Base-by-base conservation (phyloP, 2,888 invertebrate genomes). In the Spodoptera picta region DNA sequence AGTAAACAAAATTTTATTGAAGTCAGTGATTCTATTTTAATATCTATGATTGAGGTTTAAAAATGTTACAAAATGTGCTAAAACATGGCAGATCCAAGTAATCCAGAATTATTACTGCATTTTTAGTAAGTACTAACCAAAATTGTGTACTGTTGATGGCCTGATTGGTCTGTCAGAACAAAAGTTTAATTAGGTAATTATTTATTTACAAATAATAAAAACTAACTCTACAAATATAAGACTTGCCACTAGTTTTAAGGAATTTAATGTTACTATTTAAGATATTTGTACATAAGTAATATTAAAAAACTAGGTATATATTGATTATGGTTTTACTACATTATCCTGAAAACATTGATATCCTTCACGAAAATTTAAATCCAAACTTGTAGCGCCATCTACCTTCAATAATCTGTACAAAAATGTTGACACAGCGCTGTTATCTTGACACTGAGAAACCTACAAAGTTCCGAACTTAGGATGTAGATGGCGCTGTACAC, bases 401-500 rank as follows among this genome's bases (percentile, higher is more conserved):
- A 4, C 60, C 27, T 44, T 12, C 12, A 11, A n/a, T 2, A 47
- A 7, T 11, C 1, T 14, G 41, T 4, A 65, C 31, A 31, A 42
- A 7, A 4, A 24, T 27, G 14, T 24, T 14, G 1, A 24, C 12
- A 44, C 24, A 41, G 9, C 3, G 1, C 4, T 2, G 12, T 1
- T 14, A 10, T 24, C 3, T 0, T 5, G 14, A 1, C 12, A n/a
- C 23, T 9, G 11, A 11, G 2, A 44, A 23, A 36, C 4, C 9
- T 6, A 44, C 5, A 42, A 4, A 64, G 50, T 75, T 69, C 36
- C 0, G 2, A 0, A 0, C 0, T 2, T 0, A 0, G 23, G 19
- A 0, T 4, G 19, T 48, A 79, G 77, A 73, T 77, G 58, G 60
- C 67, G 72, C 31, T 68, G 12, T 46, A 10, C 31, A 36, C 2